Conservation (phyloP, 2,113 vertebrate species). For the Aphyosemion australe region DNA sequence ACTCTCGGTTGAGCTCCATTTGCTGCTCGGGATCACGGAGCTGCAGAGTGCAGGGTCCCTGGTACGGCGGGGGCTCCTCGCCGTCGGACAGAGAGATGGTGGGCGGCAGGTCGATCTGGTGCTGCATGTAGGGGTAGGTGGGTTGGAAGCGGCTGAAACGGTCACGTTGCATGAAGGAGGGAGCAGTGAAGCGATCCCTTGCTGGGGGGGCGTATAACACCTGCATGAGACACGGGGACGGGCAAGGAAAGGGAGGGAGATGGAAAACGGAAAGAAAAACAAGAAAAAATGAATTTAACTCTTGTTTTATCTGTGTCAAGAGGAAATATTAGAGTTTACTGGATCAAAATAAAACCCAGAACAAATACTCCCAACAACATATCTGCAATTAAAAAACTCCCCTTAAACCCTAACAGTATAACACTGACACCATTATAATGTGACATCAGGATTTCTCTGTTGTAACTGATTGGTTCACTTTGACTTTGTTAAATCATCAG, state of each 20-base stretch:
- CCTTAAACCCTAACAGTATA: too few relatives aligned
- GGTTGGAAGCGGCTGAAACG: conserved; percentile 97
- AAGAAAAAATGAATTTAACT: background rate
- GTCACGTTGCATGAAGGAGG: conserved; percentile 92
- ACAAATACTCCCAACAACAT: too few relatives aligned
- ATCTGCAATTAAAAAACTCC: too few relatives aligned
- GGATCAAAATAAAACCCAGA: too few relatives aligned
- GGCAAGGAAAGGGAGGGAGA: background rate
- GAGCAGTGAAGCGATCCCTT: conserved; percentile 88
- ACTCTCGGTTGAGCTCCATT: conserved; percentile 96
- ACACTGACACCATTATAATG: too few relatives aligned
- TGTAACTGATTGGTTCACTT: too few relatives aligned
- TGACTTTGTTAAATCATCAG: too few relatives aligned
- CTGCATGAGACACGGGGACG: conserved; percentile 63
- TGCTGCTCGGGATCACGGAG: conserved; percentile 97
- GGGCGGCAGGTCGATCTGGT: conserved; percentile 96
- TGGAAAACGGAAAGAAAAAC: too few relatives aligned
- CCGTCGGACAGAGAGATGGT: conserved; percentile 97
- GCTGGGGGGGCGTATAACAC: conserved; percentile 89
- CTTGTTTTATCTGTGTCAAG: too few relatives aligned
- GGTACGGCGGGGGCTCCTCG: conserved; percentile 94
- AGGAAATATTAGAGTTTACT: too few relatives aligned
- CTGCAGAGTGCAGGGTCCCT: conserved; percentile 93
- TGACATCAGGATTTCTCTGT: too few relatives aligned
- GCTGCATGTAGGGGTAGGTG: conserved; percentile 95